Conservation (phyloP, 1,140 invertebrate genomes). For the Eumaeus atala region DNA sequence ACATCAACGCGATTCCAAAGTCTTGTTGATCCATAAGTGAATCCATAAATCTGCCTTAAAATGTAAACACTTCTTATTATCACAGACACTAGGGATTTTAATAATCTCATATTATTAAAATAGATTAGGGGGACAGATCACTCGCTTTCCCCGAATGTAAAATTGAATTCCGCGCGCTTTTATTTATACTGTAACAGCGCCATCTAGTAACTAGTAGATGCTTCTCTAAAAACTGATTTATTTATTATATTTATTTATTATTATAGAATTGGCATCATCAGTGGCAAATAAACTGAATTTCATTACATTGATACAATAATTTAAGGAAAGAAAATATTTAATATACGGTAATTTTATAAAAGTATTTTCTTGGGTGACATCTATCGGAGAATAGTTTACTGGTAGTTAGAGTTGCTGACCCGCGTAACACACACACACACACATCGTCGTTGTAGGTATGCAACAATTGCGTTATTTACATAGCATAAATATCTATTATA, state of each 20-base stretch:
- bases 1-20: constrained; percentile 44
- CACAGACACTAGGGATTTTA: too few species aligned
- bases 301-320: constrained; percentile 2
- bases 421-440: background rate
- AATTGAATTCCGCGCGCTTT: constrained; percentile 16
- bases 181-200: constrained; percentile 37
- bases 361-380: constrained; percentile 14
- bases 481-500: background rate
- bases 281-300: background rate
- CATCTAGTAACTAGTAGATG: constrained; percentile 51
- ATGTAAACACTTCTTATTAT: too few species aligned
- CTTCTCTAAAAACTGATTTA: constrained; percentile 41
- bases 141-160: too few species aligned
- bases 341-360: background rate
- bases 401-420: constrained; percentile 20
- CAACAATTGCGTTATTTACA: background rate
- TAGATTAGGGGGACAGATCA: too few species aligned
- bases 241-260: background rate
- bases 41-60: background rate
- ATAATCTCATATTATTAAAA: too few species aligned
- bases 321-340: background rate
- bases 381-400: constrained; percentile 18
- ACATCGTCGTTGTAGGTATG: background rate
- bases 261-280: constrained; percentile 8
- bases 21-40: constrained; percentile 38